Evolutionary conservation across 30 jellyfish, hydroid and myxozoan species (phyloP), one percentile per base, ranked within the genome.

Genomic region (Rhopilema esculentum): DNA sequence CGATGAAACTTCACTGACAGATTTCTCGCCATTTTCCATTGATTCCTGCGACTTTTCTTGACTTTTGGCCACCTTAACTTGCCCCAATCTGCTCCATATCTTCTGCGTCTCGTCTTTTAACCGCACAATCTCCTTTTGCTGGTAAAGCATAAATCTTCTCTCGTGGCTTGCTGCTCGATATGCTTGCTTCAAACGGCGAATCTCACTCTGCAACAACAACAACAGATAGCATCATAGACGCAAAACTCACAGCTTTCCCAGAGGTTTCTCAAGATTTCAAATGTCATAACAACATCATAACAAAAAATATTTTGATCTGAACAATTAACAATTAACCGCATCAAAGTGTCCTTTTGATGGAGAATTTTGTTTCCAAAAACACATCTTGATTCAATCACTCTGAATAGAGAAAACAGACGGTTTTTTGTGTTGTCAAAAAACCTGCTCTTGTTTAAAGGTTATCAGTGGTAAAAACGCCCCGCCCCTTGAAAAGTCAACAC

Each of bases 111-210:
- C 83, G 27, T 89, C 88, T 51, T 91, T 80, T 63, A 94, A 79
- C 18, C 95, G 86, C 51, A 83, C 87, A 22, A 94, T 89, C 72
- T 94, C 99, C 50, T 69, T 85, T 32, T 94, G 97, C 70, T 94
- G 99, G 49, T 84, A 76, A 64, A 94, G 75, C 97, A 94, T 89
- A 26, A 87, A 79, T 70, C 87, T 79, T 18, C 99, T 67, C 69
- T 94, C 99, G 66, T 94, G 86, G 51, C 97, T 89, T 40, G 99
- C 99, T n/a, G 93, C 95, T 51, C 88, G 79, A 82, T 75, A 86
- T 8, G 97, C 96, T 49, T 90, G 97, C 83, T 76, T 85, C 67
- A 87, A 80, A 4, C 97, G 89, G 0, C 99, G 93, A 22, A 94
- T 94, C 63, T 94, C 99, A 75, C 80, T 84, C 98, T 94, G 72